A percentile compares a stretch with the other conserved stretches of the same genome.
These are phyloP conservation scores for Cephalopachus bancanus DNA, from an alignment of 2,797 vertebrate species.

Conservation along the genomic window DNA sequence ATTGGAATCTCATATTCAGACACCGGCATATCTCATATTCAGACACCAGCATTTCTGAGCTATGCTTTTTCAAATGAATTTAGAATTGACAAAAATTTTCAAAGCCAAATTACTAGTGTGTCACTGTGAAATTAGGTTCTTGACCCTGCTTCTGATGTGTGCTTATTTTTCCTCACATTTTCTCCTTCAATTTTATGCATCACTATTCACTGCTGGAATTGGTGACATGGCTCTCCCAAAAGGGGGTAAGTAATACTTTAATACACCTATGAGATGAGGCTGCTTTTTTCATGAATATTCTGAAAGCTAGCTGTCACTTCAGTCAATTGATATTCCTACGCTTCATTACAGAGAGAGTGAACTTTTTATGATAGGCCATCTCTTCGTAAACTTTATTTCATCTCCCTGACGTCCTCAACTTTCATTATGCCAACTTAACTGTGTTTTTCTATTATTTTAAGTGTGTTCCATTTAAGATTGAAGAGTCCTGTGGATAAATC, in stretches of 20 bases:
- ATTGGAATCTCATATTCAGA: conserved; percentile 96
- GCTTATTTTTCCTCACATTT: conserved; percentile 98
- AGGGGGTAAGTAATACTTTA: conserved; percentile 97
- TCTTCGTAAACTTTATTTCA: conserved; percentile 90
- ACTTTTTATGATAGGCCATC: conserved; percentile 87
- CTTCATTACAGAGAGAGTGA: conserved; percentile 88
- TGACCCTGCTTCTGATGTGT: conserved; percentile 99
- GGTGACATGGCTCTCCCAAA: conserved; percentile 94
- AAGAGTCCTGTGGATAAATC: conserved; percentile 76
- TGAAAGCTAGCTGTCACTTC: conserved; percentile 96
- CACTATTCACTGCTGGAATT: conserved; percentile 93
- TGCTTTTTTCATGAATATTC: conserved; percentile 96
- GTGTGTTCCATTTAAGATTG: conserved; percentile 77
- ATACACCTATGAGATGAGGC: conserved; percentile 98
- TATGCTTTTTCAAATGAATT: conserved; percentile 96
- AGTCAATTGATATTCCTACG: conserved; percentile 94
- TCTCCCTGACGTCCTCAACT: conserved; percentile 81
- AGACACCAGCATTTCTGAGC: conserved; percentile 92
- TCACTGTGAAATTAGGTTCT: conserved; percentile 99
- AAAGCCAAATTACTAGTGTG: conserved; percentile 98
- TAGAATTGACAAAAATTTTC: conserved; percentile 99
- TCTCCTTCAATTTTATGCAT: conserved; percentile 96
- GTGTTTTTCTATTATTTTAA: conserved; percentile 88
- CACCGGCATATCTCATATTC: conserved; percentile 95
- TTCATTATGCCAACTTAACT: conserved; percentile 83